phyloP scores from a whole-genome alignment of 1,140 invertebrate species.

The Eumaeus atala region DNA sequence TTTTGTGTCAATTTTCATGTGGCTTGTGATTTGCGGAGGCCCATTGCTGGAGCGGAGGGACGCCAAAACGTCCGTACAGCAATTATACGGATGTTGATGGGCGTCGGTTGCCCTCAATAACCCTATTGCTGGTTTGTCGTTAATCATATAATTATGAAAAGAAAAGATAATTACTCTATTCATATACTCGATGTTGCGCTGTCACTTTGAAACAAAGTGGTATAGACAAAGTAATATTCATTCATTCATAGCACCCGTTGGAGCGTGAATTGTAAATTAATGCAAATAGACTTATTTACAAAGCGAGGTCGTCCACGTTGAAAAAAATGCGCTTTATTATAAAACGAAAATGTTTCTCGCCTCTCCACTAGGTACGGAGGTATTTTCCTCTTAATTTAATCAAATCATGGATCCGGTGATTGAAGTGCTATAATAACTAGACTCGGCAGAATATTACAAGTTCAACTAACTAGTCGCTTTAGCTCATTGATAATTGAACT shows the following conservation, averaged over 20 bases:
- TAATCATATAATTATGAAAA: no score
- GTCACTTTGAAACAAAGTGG: conserved; percentile 3
- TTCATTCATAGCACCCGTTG: conserved; percentile 27
- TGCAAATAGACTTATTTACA: conserved; percentile 61
- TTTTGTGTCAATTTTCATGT: no score
- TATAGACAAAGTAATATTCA: conserved; percentile 9
- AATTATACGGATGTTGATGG: no score
- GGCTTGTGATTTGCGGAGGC: no score
- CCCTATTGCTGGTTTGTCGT: no score
- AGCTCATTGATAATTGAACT: no score
- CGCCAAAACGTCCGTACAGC: no score
- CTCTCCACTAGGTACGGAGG: conserved; percentile 31
- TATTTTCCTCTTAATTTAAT: conserved; percentile 69
- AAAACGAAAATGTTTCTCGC: conserved; percentile 36
- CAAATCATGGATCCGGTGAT: conserved; percentile 51
- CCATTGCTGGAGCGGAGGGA: no score
- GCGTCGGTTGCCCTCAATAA: no score
- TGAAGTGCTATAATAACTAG: neutral
- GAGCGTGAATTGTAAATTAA: conserved; percentile 43
- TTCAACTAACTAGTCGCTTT: no score
- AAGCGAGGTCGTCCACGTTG: conserved; percentile 42
- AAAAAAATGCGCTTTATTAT: conserved; percentile 52
- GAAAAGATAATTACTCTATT: neutral
- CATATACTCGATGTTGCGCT: no score
- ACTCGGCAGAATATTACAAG: neutral